Evolutionary conservation across 2,888 invertebrate genomes (phyloP).

Genomic region (Xestia sexstrigata): DNA sequence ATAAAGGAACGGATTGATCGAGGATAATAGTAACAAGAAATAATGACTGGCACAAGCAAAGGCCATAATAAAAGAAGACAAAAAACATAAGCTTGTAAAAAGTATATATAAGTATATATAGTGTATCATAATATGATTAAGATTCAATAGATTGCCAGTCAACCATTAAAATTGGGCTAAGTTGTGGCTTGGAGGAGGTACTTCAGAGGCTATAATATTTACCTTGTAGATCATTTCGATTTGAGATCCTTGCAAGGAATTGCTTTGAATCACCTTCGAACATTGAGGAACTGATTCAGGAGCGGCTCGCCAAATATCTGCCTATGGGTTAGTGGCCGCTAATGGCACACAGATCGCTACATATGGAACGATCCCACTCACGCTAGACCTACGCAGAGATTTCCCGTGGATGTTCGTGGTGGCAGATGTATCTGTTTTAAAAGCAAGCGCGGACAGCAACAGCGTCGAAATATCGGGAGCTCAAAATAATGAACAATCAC

Average conservation of each 20-base stretch:
- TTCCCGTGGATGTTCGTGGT: no score
- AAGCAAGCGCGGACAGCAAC: no score
- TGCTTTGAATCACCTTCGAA: neutral
- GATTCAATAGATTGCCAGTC: constrained; percentile 12
- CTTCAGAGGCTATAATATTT: neutral
- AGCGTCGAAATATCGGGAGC: no score
- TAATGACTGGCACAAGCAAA: constrained; percentile 12
- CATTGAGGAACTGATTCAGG: no score
- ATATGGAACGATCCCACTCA: no score
- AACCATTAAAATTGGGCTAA: constrained; percentile 1
- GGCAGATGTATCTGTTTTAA: no score
- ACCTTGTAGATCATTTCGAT: neutral
- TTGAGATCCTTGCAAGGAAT: neutral
- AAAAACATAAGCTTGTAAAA: constrained; percentile 22
- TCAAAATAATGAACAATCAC: no score
- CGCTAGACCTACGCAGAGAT: no score
- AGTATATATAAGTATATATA: no score
- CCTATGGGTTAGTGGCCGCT: no score
- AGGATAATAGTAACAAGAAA: constrained; percentile 2
- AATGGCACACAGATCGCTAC: no score
- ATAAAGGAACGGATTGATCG: neutral
- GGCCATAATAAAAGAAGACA: neutral
- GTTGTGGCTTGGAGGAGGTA: neutral
- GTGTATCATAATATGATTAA: constrained; percentile 32
- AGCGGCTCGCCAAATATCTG: no score